These are phyloP conservation scores for Pectinophora gossypiella DNA, from an alignment of 1,140 invertebrate species.

Conservation along the genomic window DNA sequence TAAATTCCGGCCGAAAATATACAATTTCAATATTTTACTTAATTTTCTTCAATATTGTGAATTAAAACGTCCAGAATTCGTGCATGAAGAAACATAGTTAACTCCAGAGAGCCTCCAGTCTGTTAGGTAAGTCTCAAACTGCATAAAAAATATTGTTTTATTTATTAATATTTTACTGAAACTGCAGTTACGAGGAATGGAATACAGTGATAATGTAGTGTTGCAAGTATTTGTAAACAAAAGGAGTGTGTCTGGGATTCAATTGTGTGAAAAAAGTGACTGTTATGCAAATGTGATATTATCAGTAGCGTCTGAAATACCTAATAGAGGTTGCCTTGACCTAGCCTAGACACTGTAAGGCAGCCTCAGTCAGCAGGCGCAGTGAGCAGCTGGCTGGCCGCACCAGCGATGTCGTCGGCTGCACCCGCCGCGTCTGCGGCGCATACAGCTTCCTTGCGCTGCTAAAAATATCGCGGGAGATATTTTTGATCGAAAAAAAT, in stretches of 20 bases:
- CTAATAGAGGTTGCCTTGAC: neutral
- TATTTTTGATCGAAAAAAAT: neutral
- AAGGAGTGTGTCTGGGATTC: neutral
- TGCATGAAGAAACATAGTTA: neutral
- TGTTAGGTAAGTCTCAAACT: conserved; percentile 35
- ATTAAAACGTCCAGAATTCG: neutral
- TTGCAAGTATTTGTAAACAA: neutral
- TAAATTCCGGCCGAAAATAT: neutral
- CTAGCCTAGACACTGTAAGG: neutral
- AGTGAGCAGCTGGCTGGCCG: neutral
- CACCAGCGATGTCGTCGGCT: no score
- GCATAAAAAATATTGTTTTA: conserved; percentile 16
- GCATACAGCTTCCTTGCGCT: no score
- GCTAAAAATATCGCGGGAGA: neutral
- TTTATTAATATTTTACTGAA: conserved; percentile 12
- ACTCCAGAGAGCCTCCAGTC: conserved; percentile 12
- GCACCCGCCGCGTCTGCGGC: no score
- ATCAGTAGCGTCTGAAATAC: neutral
- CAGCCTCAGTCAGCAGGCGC: neutral
- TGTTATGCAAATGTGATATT: neutral
- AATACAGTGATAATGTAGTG: conserved; percentile 7
- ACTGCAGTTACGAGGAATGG: conserved; percentile 10
- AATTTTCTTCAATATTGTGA: neutral
- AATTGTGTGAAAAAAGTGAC: neutral
- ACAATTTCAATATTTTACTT: neutral